Base-by-base conservation (phyloP, 2,113 vertebrate species). In the Albula glossodonta region DNA sequence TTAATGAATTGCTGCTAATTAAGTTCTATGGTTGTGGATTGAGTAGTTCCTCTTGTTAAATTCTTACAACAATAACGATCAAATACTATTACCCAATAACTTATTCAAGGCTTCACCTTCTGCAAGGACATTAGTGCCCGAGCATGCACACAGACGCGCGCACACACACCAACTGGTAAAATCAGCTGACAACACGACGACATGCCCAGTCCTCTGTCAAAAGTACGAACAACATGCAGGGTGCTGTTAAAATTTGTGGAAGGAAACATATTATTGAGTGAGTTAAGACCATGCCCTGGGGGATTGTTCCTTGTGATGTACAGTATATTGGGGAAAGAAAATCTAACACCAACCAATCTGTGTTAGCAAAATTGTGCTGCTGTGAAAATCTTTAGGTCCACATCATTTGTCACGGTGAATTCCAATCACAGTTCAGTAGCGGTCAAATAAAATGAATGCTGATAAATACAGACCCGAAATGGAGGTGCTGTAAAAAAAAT, bases 341-440 rank as follows among this genome's bases (percentile, higher is more conserved):
- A 17, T 17, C 63, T 31, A 5, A 93, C 89, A 92, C 92, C 92
- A 92, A 92, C 87, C 94, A 94, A 95, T 95, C 94, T 94, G 92
- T 90, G 89, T 52, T 79, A 82, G 91, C 88, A 90, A 93, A 93
- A 94, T 92, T 93, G 93, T 90, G 84, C 89, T 87, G 88, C 85
- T 86, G 85, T 78, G 60, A 79, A 80, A 74, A 9, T 10, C 70
- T 31, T 86, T 87, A 88, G 89, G 89, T 87, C 89, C 82, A 89
- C 87, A 83, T 92, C 89, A 89, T 94, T 94, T 91, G 91, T 91
- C 92, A 94, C 90, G 89, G 92, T 87, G 92, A 88, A 86, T 89
- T 93, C 91, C 92, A 92, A 94, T 94, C 92, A 92, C 86, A 85
- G 91, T 86, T 91, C 87, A 86, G 87, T 85, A 89, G 90, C 89